Conservation (phyloP, 2,113 vertebrate genomes). For the Calypte anna region DNA sequence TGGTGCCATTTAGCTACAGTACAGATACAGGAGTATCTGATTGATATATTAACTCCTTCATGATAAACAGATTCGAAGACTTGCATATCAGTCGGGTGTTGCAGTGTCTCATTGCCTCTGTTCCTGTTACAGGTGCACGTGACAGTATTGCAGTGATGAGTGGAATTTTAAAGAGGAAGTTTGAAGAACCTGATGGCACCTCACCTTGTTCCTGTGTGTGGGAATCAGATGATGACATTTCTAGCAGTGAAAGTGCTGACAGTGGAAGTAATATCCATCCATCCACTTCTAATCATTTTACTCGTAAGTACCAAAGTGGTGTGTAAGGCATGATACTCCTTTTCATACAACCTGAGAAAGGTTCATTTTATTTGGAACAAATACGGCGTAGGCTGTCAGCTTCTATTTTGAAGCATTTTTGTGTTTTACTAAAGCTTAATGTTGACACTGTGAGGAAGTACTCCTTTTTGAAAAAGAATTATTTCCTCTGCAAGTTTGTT, state of each 20-base stretch:
- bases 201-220: conserved; percentile 85
- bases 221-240: conserved; percentile 91
- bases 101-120: conserved; percentile 44
- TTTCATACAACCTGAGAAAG: neutral
- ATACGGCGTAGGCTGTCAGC: neutral
- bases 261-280: conserved; percentile 88
- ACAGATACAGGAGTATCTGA: neutral
- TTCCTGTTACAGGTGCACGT: conserved; percentile 75
- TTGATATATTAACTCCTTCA: neutral
- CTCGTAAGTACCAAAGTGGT: conserved; percentile 77
- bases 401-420: neutral
- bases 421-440: neutral
- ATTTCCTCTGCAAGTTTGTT: neutral
- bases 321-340: neutral
- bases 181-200: conserved; percentile 88
- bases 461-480: neutral
- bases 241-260: conserved; percentile 89
- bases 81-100: conserved; percentile 60
- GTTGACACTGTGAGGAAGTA: neutral
- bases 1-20: neutral
- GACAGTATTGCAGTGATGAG: conserved; percentile 82
- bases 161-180: conserved; percentile 95
- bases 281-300: conserved; percentile 82
- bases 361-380: neutral
- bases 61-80: conserved; percentile 49